Percentiles rank a stretch among this genome's conserved stretches.
These are phyloP conservation scores for Oenanthe oenanthe DNA, from an alignment of 2,113 vertebrate species.

Conservation along the genomic window DNA sequence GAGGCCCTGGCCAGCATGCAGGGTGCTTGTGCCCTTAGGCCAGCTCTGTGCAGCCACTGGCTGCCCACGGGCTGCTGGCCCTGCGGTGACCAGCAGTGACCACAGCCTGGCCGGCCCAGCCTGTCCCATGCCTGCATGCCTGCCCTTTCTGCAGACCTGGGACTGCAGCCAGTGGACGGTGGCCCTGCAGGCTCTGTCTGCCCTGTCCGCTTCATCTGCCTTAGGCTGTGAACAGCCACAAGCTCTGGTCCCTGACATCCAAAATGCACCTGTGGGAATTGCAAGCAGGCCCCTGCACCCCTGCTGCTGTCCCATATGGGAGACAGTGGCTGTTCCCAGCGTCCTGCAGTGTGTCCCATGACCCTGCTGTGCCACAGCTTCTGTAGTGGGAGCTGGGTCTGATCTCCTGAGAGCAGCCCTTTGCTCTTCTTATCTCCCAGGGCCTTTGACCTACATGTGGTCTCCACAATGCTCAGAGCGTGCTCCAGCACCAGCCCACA, in stretches of 20 bases:
- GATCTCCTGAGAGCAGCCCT: background rate
- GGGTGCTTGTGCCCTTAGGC: background rate
- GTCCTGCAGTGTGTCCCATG: background rate
- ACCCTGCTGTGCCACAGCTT: background rate
- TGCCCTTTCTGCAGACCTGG: background rate
- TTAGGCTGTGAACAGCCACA: background rate
- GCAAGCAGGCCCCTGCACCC: background rate
- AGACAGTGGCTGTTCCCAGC: background rate
- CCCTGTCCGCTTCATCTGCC: background rate
- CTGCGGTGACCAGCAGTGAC: background rate
- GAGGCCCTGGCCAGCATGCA: background rate
- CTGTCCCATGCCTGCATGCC: background rate
- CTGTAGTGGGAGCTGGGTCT: background rate
- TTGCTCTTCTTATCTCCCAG: background rate
- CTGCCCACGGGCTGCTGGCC: background rate
- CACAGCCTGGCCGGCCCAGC: background rate
- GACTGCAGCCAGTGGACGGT: fast-evolving
- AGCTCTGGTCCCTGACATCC: background rate
- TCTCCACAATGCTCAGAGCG: fast-evolving
- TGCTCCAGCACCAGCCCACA: fast-evolving
- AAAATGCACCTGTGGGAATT: fast-evolving
- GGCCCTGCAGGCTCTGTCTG: background rate
- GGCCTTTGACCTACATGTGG: background rate
- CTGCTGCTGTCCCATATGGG: background rate
- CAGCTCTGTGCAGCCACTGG: background rate